Evolutionary conservation across 2,888 invertebrate species (phyloP), one percentile per base, ranked within the genome.

Genomic region (Meandrusa payeni): DNA sequence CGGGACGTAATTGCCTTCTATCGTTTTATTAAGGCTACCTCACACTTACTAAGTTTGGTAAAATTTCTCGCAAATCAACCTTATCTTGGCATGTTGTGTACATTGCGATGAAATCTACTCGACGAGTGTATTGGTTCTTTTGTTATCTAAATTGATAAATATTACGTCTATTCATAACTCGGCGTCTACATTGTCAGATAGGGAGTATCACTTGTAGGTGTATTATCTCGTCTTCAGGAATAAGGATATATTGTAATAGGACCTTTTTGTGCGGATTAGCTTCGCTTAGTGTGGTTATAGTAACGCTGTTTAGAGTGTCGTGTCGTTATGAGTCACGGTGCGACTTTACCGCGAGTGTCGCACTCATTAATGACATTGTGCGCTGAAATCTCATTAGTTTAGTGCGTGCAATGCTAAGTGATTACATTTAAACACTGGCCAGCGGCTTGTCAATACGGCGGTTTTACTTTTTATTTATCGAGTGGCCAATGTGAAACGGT

Each of bases 311-410:
- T 67, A 77, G 72, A 70, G 72, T 73, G 68, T 60, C 66, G 62
- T 20, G 68, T 72, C 66, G 75, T 73, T 69, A 69, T 85, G 86
- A 86, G 74, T 86, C 86, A 86, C 62, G 60, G 64, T 51, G 67
- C 69, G 66, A 68, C 41, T 70, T 64, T n/a, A n/a, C n/a, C n/a
- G 32, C 37, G 59, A 70, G 69, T 73, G 79, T 76, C 73, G 69
- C 64, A 65, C 72, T 78, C 78, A 72, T 82, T 81, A 82, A 70
- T 70, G 59, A 76, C 72, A 64, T 69, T 73, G 81, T 76, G 73
- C 67, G 65, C 75, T 78, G 69, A 82, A 82, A 83, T 82, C 80
- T 81, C 81, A 82, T 86, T 86, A 81, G 76, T 78, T 68, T 71
- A 67, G 76, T 80, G 81, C 79, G 81, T 80, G 79, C 76, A 70